These are phyloP conservation scores for Polypedilum pembai DNA, from an alignment of 1,140 invertebrate species.

Conservation along the genomic window DNA sequence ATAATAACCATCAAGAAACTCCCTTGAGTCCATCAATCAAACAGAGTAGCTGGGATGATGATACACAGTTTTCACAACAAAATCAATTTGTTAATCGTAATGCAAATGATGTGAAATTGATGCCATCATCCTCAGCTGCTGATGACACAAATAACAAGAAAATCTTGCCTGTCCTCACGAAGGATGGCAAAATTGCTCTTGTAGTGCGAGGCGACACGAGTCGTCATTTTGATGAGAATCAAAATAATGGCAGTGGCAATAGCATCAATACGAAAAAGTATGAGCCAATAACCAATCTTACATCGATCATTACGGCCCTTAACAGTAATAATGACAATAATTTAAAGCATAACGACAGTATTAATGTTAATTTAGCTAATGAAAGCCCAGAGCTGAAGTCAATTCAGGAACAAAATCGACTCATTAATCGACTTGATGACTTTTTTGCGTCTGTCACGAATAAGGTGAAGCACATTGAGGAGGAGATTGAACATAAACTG, in stretches of 20 bases:
- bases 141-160: conserved; percentile 33
- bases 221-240: conserved; percentile 21
- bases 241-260: conserved; percentile 36
- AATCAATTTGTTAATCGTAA: conserved; percentile 24
- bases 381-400: conserved; percentile 29
- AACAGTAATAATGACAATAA: conserved; percentile 29
- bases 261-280: conserved; percentile 37
- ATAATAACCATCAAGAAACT: conserved; percentile 15
- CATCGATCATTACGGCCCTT: conserved; percentile 31
- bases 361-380: conserved; percentile 22
- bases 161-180: conserved; percentile 43
- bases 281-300: conserved; percentile 42
- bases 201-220: conserved; percentile 41
- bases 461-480: conserved; percentile 31
- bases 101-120: conserved; percentile 23
- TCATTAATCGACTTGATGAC: conserved; percentile 23
- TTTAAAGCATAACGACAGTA: conserved; percentile 26
- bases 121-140: not conserved
- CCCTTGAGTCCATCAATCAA: conserved; percentile 10
- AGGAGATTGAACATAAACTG: conserved; percentile 23
- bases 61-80: conserved; percentile 35
- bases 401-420: conserved; percentile 22
- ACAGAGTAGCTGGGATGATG: conserved; percentile 31
- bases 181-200: conserved; percentile 45
- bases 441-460: conserved; percentile 14